Conservation (phyloP, 2,797 vertebrate species). For the Neosalanx taihuensis region DNA sequence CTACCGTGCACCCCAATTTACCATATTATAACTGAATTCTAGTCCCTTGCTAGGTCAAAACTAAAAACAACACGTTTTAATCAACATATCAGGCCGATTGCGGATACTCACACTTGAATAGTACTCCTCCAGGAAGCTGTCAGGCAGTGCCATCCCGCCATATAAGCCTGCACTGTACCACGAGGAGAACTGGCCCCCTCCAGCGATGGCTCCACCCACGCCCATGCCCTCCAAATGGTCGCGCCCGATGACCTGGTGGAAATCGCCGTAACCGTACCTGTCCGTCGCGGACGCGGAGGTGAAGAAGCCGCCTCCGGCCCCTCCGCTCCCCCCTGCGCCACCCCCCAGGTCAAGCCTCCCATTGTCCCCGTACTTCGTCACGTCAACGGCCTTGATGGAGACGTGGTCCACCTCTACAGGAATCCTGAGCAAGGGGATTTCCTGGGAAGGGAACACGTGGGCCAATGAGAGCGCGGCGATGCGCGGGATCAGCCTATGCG, state of each 20-base stretch:
- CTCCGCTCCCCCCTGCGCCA: background rate
- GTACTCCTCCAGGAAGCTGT: slow-evolving; percentile 60
- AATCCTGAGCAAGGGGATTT: slow-evolving; percentile 46
- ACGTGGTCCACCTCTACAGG: slow-evolving; percentile 26
- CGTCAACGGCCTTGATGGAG: fast-evolving
- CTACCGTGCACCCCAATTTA: no score
- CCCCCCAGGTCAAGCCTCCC: background rate
- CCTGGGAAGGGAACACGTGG: slow-evolving; percentile 38
- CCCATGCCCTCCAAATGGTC: slow-evolving; percentile 2
- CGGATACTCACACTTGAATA: slow-evolving; percentile 63
- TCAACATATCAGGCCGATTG: background rate
- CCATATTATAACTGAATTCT: no score
- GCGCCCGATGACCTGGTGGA: slow-evolving; percentile 1
- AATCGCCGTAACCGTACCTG: slow-evolving; percentile 23
- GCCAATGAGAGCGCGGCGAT: slow-evolving; percentile 3
- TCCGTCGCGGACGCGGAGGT: background rate
- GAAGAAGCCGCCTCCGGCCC: background rate
- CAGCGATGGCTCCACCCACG: slow-evolving; percentile 21
- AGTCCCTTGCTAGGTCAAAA: background rate
- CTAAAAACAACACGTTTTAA: background rate
- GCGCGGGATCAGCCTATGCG: background rate
- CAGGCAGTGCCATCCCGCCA: slow-evolving; percentile 64
- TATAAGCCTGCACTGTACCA: slow-evolving; percentile 15
- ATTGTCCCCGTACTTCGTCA: background rate
- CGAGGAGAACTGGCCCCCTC: slow-evolving; percentile 25